Evolutionary conservation across 2,797 vertebrate species (phyloP), one percentile per base, ranked within the genome.

Genomic region (Hyperoplus immaculatus): DNA sequence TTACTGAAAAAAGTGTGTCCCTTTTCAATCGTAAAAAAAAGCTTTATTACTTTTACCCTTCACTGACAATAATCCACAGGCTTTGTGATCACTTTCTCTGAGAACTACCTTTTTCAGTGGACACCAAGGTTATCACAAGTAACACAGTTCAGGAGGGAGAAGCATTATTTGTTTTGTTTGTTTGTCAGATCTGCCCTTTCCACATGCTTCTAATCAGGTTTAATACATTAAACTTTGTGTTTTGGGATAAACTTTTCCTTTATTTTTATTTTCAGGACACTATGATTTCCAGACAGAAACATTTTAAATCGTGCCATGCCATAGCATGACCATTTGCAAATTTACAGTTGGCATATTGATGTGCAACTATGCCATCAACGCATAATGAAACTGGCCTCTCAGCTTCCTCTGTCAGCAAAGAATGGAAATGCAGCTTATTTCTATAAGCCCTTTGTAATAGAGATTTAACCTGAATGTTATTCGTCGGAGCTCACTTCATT

Each of bases 391-490:
- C 1, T 0, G 49, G 15, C 63, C 18, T n/a, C 58, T 54, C 14
- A 53, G 41, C 45, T n/a, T 47, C 18, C 9, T 66, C 65, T 18
- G 9, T 69, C 41, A 46, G 39, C 1, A 5, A 21, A 61, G 4
- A 64, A 60, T 41, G 55, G 16, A 83, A 43, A 78, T 73, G 47
- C 68, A 73, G 60, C 58, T 72, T 49, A 62, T 82, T 75, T 76
- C 50, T 61, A n/a, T 36, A 4, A 65, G 14, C 54, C 18, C 8
- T 50, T 47, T 72, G 59, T 77, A 72, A 80, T 7, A 75, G 45
- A 86, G 77, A 88, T 84, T 75, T 67, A 84, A 86, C 60, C 45
- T 41, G 81, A 78, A 75, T 80, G 55, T 76, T 86, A 77, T 85
- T 84, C 71, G 67, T 29, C 66, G 50, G 69, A 86, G 74, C 72